Conservation (phyloP, 2,888 invertebrate species). For the Diarsia dahlii region DNA sequence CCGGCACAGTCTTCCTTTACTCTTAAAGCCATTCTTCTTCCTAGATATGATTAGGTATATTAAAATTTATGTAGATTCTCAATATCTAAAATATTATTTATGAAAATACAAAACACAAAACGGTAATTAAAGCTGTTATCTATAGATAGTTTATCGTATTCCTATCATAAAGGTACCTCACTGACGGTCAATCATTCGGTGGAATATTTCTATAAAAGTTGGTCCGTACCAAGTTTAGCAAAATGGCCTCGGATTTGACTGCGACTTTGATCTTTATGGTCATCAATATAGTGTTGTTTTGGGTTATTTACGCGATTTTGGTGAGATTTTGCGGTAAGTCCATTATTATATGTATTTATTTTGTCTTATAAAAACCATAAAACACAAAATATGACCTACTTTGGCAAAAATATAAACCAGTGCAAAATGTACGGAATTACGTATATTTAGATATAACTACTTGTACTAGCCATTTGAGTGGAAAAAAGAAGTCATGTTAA, state of each 20-base stretch:
- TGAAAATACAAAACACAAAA: conserved; percentile 29
- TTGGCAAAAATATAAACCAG: neutral
- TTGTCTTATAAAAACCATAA: neutral
- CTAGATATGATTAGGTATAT: neutral
- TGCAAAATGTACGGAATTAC: neutral
- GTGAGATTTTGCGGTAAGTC: conserved; percentile 81
- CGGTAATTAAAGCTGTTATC: conserved; percentile 65
- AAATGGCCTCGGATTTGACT: conserved; percentile 71
- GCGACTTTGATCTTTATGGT: conserved; percentile 77
- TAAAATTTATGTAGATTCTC: neutral
- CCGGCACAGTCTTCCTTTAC: no score
- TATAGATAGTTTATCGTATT: conserved; percentile 62
- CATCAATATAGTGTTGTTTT: conserved; percentile 78
- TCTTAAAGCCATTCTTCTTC: neutral
- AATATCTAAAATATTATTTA: neutral
- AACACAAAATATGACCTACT: neutral
- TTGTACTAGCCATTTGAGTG: neutral
- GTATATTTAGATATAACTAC: neutral
- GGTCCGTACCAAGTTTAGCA: conserved; percentile 14
- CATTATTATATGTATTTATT: neutral
- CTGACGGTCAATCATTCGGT: conserved; percentile 24
- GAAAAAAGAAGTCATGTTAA: neutral
- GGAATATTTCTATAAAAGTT: conserved; percentile 26
- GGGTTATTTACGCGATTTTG: conserved; percentile 78
- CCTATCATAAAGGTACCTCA: conserved; percentile 43